A percentile compares a stretch with the other conserved stretches of the same genome.
phyloP scores from a whole-genome alignment of 2,888 invertebrate genomes.

The Pecten maximus region DNA sequence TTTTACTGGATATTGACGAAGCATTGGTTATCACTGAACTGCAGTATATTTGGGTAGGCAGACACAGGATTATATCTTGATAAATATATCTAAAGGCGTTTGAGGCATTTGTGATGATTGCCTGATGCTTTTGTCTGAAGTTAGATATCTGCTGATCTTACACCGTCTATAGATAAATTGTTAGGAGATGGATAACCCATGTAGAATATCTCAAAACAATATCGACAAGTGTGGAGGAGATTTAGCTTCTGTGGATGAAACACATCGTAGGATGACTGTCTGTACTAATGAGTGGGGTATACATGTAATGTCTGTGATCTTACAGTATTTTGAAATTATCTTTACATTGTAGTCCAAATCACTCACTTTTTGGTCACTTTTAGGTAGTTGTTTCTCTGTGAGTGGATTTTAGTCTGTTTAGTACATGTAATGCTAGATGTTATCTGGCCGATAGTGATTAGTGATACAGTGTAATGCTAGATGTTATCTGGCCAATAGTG shows the following conservation, averaged over 20 bases:
- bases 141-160: no score
- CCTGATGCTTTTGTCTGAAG: no score
- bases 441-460: neutral
- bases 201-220: neutral
- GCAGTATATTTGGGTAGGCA: no score
- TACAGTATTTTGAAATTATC: neutral
- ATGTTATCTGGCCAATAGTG: no score
- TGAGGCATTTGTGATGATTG: no score
- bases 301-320: slow-evolving; percentile 11
- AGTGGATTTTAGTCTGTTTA: neutral
- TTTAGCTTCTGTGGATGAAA: no score
- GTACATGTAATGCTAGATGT: neutral
- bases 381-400: neutral
- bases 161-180: neutral
- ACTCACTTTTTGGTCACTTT: neutral
- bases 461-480: no score
- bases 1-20: no score
- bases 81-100: no score
- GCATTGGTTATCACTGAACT: no score
- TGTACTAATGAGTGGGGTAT: neutral
- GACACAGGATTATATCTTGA: no score
- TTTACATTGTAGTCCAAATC: neutral
- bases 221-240: no score
- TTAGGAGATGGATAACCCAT: neutral
- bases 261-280: neutral